Conservation (phyloP, 2,888 invertebrate genomes). For the Priapulus caudatus region DNA sequence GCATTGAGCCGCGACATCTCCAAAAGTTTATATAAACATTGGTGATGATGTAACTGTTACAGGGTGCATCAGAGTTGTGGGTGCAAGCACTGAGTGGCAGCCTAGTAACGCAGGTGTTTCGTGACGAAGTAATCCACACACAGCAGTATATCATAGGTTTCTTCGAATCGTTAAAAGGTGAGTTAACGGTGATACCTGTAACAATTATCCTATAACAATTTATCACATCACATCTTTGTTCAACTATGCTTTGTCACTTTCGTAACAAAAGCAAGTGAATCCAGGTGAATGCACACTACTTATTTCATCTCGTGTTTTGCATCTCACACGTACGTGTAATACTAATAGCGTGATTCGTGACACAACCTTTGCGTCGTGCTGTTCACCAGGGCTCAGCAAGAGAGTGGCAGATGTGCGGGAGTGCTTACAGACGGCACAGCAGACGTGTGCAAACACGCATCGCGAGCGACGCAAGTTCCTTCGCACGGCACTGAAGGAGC, state of each 20-base stretch:
- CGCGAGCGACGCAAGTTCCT: constrained; percentile 91
- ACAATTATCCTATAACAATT: no score
- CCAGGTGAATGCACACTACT: no score
- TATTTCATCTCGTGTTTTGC: no score
- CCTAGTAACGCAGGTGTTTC: constrained; percentile 84
- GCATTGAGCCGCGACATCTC: no score
- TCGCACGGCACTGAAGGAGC: constrained; percentile 83
- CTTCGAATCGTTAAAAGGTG: constrained; percentile 87
- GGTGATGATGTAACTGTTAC: no score
- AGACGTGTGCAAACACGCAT: constrained; percentile 73
- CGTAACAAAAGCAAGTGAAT: no score
- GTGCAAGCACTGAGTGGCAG: constrained; percentile 77
- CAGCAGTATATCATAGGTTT: constrained; percentile 83
- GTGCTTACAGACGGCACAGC: constrained; percentile 73
- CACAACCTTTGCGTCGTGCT: no score
- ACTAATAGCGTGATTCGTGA: no score
- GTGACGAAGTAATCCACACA: constrained; percentile 92
- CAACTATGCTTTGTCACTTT: no score
- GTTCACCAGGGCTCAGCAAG: constrained; percentile 72
- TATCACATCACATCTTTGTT: no score
- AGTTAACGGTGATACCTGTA: constrained; percentile 17
- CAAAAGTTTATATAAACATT: no score
- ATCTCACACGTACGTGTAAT: no score
- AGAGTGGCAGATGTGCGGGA: constrained; percentile 91
- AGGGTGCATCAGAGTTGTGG: constrained; percentile 67